Evolutionary conservation across 2,113 vertebrate genomes (phyloP), one percentile per base, ranked within the genome.

Genomic region (Athene noctua): DNA sequence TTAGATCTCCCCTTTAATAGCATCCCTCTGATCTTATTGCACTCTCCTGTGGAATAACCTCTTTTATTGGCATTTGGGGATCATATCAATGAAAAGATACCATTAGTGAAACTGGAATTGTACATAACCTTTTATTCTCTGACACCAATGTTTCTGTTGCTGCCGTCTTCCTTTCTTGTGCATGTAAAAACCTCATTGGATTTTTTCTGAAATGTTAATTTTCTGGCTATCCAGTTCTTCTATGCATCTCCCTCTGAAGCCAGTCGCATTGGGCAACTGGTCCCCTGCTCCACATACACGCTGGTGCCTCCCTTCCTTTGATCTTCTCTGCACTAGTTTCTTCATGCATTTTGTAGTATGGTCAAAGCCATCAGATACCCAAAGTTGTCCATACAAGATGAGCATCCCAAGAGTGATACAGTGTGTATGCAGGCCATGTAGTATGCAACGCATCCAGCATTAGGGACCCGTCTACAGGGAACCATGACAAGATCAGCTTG

Each of bases 221-320:
- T 83, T 74, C 62, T 54, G 29, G 5, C 16, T 59, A 14, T 36
- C 29, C 34, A 40, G 70, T 52, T 26, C 23, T 88, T 12, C n/a
- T 9, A 22, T 6, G 10, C 27, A 20, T 30, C 34, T 72, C 52
- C 32, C 32, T n/a, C 30, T 27, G 27, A 83, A 59, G 32, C 21
- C 57, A 18, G 4, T 51, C 0, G 0, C 58, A 47, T 18, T 27
- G 58, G 47, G 26, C n/a, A 67, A 38, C 21, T 40, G 12, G 4
- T 78, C 21, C 62, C 14, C 55, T 66, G 27, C 10, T 73, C 65
- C n/a, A 6, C 16, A 16, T 12, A 6, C 38, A 29, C 2, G 1
- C 15, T 58, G 34, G 3, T 71, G 52, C 22, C 22, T 58, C 36
- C 44, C 25, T 86, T 42, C 20, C n/a, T 55, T 73, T 42, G 11